These are phyloP conservation scores for Muricea muricata DNA, from an alignment of 92 coral and sea anemone species.

Conservation along the genomic window DNA sequence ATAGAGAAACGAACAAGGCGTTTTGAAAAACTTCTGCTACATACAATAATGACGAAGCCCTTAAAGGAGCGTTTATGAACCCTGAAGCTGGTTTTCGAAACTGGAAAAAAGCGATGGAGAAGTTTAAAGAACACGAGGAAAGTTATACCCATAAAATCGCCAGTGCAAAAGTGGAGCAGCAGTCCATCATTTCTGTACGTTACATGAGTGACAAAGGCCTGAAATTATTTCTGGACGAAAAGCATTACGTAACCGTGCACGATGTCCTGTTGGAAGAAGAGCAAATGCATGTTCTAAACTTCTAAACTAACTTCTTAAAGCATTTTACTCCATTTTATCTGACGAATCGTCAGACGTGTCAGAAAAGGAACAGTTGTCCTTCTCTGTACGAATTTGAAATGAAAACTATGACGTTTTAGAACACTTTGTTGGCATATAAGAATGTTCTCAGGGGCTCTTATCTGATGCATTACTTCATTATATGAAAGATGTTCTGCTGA, in stretches of 20 bases:
- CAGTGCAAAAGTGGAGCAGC: background rate
- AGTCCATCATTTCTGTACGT: background rate
- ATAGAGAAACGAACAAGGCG: no score
- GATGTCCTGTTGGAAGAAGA: no score
- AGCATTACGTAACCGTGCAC: no score
- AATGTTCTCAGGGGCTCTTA: background rate
- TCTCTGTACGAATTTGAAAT: background rate
- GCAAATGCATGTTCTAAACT: no score
- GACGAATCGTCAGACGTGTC: no score
- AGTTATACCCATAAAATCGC: background rate
- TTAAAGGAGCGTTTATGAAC: conserved; percentile 5
- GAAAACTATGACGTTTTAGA: background rate
- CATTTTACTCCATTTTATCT: background rate
- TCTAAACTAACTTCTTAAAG: background rate
- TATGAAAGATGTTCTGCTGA: conserved; percentile 9
- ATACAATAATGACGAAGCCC: background rate
- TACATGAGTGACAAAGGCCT: background rate
- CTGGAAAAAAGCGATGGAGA: conserved; percentile 26
- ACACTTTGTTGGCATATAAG: conserved; percentile 3
- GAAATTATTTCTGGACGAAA: background rate
- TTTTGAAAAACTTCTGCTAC: background rate
- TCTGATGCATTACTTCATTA: conserved; percentile 19
- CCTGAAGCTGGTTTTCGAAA: conserved; percentile 1
- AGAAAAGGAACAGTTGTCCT: background rate
- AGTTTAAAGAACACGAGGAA: no score